phyloP scores from a whole-genome alignment of 2,888 invertebrate genomes.

The Epistrophella euchroma region DNA sequence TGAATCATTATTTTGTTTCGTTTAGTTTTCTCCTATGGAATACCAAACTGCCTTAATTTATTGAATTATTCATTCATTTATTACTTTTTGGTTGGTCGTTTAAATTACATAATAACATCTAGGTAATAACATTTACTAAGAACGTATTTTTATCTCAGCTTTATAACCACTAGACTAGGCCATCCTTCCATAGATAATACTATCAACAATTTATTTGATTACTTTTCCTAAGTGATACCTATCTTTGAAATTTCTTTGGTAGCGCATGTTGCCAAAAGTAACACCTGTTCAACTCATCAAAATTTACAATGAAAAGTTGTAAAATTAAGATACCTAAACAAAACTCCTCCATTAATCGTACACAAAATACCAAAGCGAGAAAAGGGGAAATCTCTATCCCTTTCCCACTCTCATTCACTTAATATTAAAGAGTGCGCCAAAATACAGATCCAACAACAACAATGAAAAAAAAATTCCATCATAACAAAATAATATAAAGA shows the following conservation, averaged over 20 bases:
- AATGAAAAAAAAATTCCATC: slow-evolving; percentile 17
- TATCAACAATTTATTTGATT: background rate
- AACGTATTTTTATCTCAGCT: too few relatives aligned
- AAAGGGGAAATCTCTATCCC: slow-evolving; percentile 10
- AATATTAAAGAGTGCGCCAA: slow-evolving; percentile 31
- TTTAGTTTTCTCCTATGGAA: too few relatives aligned
- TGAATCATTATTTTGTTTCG: too few relatives aligned
- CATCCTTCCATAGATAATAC: background rate
- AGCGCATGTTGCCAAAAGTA: background rate
- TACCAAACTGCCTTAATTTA: too few relatives aligned
- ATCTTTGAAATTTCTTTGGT: background rate
- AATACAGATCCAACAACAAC: background rate
- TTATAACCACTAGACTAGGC: background rate
- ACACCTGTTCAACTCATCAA: slow-evolving; percentile 23
- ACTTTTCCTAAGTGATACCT: background rate
- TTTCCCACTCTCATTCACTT: slow-evolving; percentile 20
- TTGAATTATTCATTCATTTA: too few relatives aligned
- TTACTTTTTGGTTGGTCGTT: too few relatives aligned
- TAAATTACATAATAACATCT: too few relatives aligned
- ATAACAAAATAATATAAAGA: slow-evolving; percentile 13
- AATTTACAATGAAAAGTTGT: slow-evolving; percentile 32
- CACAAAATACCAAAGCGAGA: background rate
- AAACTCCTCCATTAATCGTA: slow-evolving; percentile 31
- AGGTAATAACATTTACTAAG: too few relatives aligned
- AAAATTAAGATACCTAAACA: slow-evolving; percentile 30